A percentile compares a stretch with the other conserved stretches of the same genome.
Evolutionary conservation across 2,797 vertebrate species (phyloP).

Genomic region (Pteropus rufus): DNA sequence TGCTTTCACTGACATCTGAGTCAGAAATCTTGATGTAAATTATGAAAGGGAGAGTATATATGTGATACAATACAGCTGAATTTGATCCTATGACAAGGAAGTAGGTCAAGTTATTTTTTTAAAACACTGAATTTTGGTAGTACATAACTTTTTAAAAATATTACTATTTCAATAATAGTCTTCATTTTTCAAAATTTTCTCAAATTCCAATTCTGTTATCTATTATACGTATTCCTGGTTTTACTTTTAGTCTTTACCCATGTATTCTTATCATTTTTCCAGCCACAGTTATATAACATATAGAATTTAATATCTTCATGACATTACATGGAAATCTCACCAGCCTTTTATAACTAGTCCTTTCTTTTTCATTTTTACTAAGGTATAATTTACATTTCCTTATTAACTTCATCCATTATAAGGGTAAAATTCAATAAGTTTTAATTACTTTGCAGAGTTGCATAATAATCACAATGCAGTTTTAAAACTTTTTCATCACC

Average conservation of each 20-base stretch:
- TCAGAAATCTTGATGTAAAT: not conserved
- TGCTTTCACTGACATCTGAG: not conserved
- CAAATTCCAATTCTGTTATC: not conserved
- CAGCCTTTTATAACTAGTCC: not conserved
- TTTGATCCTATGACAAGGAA: not conserved
- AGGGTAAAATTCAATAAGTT: not conserved
- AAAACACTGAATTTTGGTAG: not conserved
- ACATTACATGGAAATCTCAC: not conserved
- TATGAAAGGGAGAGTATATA: not conserved
- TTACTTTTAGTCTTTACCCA: not conserved
- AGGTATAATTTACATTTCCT: not conserved
- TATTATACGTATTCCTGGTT: not conserved
- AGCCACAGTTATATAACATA: not conserved
- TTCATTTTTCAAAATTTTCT: not conserved
- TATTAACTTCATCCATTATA: not conserved
- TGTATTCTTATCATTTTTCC: not conserved
- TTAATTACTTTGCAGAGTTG: not conserved
- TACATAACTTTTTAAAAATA: not conserved
- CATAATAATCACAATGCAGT: not conserved
- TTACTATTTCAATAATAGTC: not conserved
- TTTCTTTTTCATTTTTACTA: not conserved
- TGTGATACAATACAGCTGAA: not conserved
- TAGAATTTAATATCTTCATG: not conserved
- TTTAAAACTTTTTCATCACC: not conserved
- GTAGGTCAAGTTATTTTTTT: not conserved